A percentile compares a stretch with the other conserved stretches of the same genome.
phyloP scores from a whole-genome alignment of 1,140 invertebrate genomes.

The Cydia splendana region DNA sequence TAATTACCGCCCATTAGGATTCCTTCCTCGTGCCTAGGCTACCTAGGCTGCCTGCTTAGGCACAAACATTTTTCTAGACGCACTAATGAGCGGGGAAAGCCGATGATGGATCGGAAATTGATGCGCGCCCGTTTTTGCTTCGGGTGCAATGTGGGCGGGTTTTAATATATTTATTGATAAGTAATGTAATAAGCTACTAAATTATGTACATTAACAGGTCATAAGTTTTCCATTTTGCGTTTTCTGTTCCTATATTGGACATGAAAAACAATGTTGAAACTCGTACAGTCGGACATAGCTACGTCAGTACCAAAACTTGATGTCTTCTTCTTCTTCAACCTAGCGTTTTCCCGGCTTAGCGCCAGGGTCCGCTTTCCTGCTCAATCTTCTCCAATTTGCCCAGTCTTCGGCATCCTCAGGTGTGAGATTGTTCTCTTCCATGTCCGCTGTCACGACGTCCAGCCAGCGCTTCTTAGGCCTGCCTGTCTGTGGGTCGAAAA shows the following conservation, averaged over 20 bases:
- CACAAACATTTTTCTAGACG: conserved; percentile 23
- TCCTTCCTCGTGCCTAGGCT: conserved; percentile 9
- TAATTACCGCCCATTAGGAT: conserved; percentile 10
- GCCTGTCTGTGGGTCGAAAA: no score
- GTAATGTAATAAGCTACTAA: not conserved
- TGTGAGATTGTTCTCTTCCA: no score
- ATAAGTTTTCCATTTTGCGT: not conserved
- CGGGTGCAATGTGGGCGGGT: not conserved
- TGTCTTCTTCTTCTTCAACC: no score
- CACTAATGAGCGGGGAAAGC: conserved; percentile 23
- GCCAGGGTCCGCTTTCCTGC: no score
- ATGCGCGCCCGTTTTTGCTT: conserved; percentile 15
- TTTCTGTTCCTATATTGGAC: not conserved
- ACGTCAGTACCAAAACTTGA: no score
- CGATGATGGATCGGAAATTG: conserved; percentile 25
- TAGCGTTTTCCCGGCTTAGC: no score
- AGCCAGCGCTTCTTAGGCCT: no score
- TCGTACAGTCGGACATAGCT: no score
- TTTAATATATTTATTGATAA: not conserved
- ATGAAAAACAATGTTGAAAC: not conserved
- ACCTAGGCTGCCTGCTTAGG: not conserved
- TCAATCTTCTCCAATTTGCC: no score
- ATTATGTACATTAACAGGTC: not conserved
- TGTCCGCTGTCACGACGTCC: no score
- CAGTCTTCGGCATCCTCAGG: no score